Conservation (phyloP, 1,140 invertebrate genomes). For the Bombus confusus region DNA sequence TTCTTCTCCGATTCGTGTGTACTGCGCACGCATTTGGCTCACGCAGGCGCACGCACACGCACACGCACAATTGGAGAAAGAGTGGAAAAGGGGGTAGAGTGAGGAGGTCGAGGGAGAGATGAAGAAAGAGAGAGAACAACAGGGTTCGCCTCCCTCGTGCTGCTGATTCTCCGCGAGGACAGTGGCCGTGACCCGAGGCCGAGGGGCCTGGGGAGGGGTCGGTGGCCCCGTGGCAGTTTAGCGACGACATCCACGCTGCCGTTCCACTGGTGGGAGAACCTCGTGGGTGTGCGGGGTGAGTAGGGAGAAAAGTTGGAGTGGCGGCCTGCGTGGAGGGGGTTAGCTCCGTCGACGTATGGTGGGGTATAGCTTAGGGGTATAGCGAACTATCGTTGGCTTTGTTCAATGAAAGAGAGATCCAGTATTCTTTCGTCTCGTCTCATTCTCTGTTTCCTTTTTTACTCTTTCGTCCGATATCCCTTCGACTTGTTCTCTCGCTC, state of each 20-base stretch:
- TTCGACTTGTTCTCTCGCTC: not conserved
- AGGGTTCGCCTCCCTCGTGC: slow-evolving; percentile 57
- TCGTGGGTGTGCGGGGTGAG: slow-evolving; percentile 54
- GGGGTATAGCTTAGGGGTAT: slow-evolving; percentile 34
- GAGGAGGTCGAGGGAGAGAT: slow-evolving; percentile 2
- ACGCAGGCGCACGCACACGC: slow-evolving; percentile 20
- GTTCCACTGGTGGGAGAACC: slow-evolving; percentile 33
- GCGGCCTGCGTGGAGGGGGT: not conserved
- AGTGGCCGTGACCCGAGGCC: slow-evolving; percentile 80
- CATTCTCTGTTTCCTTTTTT: slow-evolving; percentile 33
- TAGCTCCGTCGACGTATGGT: slow-evolving; percentile 17
- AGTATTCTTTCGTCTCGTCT: slow-evolving; percentile 41
- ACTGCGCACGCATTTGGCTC: slow-evolving; percentile 20
- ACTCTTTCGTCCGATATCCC: slow-evolving; percentile 4
- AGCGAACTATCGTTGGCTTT: slow-evolving; percentile 30
- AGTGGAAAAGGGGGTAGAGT: slow-evolving; percentile 13
- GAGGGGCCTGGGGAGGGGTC: slow-evolving; percentile 74
- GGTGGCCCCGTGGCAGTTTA: slow-evolving; percentile 75
- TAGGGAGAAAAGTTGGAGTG: slow-evolving; percentile 3
- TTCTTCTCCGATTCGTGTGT: not conserved
- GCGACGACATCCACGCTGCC: slow-evolving; percentile 61
- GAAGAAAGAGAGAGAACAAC: slow-evolving; percentile 34
- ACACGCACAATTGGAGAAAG: slow-evolving; percentile 25
- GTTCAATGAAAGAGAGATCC: slow-evolving; percentile 42
- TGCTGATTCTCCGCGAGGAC: slow-evolving; percentile 72